Percentiles rank a stretch among this genome's conserved stretches.
phyloP scores from a whole-genome alignment of 1,140 invertebrate species.

The Brachionus asplanchnoidis region DNA sequence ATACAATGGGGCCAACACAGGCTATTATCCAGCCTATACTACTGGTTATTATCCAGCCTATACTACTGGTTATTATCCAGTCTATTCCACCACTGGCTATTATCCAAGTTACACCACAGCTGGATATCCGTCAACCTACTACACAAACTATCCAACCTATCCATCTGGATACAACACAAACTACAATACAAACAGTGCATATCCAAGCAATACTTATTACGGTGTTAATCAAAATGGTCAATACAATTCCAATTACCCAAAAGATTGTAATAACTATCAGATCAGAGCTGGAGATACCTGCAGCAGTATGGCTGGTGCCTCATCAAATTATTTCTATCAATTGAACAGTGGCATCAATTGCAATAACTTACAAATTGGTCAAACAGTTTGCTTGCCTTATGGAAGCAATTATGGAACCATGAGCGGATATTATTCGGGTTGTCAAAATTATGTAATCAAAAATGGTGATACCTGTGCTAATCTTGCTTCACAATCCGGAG shows the following conservation, averaged over 20 bases:
- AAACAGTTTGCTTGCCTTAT: neutral
- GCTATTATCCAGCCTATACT: neutral
- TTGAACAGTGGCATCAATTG: neutral
- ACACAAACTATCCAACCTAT: neutral
- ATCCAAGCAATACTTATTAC: neutral
- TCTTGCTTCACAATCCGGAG: neutral
- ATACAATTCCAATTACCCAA: neutral
- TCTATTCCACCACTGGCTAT: neutral
- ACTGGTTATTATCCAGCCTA: neutral
- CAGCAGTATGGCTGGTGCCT: neutral
- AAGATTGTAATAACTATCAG: neutral
- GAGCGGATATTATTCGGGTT: neutral
- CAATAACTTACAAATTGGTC: neutral
- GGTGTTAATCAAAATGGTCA: neutral
- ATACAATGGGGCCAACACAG: neutral
- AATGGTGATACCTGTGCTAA: neutral
- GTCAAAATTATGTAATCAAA: neutral
- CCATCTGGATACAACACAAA: neutral
- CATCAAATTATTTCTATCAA: constrained; percentile 6
- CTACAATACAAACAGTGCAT: neutral
- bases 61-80: neutral
- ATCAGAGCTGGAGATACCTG: neutral
- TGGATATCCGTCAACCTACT: neutral
- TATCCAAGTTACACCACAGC: neutral
- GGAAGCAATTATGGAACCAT: neutral